Base-by-base conservation (phyloP, 2,888 invertebrate genomes). In the Minunthozetes semirufus region DNA sequence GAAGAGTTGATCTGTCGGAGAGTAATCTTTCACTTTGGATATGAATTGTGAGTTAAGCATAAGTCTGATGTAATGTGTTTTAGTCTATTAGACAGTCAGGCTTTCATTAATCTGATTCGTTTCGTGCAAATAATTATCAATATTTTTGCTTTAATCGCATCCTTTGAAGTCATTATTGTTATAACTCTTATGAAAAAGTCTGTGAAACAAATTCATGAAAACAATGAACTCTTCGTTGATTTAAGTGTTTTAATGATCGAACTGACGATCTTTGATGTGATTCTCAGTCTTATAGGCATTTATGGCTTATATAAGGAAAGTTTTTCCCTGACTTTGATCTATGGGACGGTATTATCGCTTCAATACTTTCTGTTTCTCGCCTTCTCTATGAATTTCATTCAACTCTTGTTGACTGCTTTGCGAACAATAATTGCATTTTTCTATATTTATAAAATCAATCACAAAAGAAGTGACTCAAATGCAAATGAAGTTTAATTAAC, bases 241-340 rank as follows among this genome's bases (percentile, higher is more conserved):
- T 66, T 66, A 11, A 66, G 63, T 66, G 63, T 19, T 33, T 38
- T 66, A 33, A 66, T 66, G 63, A 38, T 66, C 19, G 63, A 66
- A 27, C 27, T 66, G 27, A 66, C 63, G 15, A 66, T 66, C 1
- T 66, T 66, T 66, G 63, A 66, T 38, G 27, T 66, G 9, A 66
- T 66, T 27, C 27, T 66, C 15, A 66, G 63, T 66, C 33, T 66
- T 27, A 27, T 66, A 33, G 63, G 63, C 2, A 66, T 66, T 38
- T 66, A 66, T 38, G 63, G 63, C 38, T 66, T 66, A 66, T 66
- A 66, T 66, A 29, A 33, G n/a, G 63, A 66, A 38, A 66, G 63
- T 66, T 66, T 66, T 66, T 66, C 63, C 13, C 2, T 66, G 17
- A 33, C 33, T 29, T 27, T 66, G 9, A 66, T 66, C 19, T 66